Evolutionary conservation across 2,113 vertebrate species (phyloP), one percentile per base, ranked within the genome.

Genomic region (Scomber scombrus): DNA sequence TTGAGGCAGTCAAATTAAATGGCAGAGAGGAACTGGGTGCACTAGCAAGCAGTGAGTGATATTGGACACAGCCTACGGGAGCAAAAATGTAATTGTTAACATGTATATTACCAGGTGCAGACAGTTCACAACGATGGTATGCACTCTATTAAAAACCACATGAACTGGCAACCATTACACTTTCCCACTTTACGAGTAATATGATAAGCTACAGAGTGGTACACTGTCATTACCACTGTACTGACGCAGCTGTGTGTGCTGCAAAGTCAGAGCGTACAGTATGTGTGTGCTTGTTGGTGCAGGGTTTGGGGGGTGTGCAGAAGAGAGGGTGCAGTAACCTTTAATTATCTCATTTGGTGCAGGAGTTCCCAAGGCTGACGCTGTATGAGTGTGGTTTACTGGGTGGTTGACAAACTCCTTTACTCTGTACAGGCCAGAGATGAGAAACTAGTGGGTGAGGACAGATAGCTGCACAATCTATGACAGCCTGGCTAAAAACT

Each of bases 261-360:
- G 23, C 80, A 55, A 52, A 61, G 60, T 34, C 61, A 58, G 21
- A 46, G 68, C 34, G 7, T 1, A 40, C 34, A 40, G 34, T 7
- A 0, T 51, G 46, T 51, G 65, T 34, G 21, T 45, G 66, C 19
- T 49, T 70, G 52, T 50, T 63, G 51, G 52, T 10, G 26, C 56
- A 63, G 7, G 13, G 60, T 46, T 49, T 40, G 34, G 26, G 49
- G 63, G 51, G 54, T 13, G 5, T 23, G 61, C 55, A 45, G 43
- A 72, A 58, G 66, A 70, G 57, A 71, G 78, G 78, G 75, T 40
- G 23, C 40, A 80, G 58, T 51, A 78, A 85, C 84, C 82, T 88
- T 88, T 90, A 93, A 93, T 93, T 91, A 92, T 90, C 74, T 75
- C 62, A 88, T 88, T 77, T 81, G 21, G 78, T 66, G 88, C 58